Conservation (phyloP, 2,888 invertebrate species). For the Drosophila recens region DNA sequence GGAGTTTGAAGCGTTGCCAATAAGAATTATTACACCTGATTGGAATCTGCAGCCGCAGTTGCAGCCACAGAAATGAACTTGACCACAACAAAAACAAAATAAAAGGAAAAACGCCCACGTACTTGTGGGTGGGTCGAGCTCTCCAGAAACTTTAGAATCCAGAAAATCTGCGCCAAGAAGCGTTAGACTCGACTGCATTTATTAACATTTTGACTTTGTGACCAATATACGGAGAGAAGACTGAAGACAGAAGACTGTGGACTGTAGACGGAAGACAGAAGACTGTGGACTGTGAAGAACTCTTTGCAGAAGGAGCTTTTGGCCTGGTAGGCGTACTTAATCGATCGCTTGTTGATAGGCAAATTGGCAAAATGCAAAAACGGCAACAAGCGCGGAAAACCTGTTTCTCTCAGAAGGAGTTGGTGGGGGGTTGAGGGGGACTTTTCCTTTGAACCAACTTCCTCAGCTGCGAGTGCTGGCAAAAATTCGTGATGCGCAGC, state of each 20-base stretch:
- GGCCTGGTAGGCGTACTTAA: slow-evolving; percentile 75
- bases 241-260: slow-evolving; percentile 5
- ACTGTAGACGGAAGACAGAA: slow-evolving; percentile 15
- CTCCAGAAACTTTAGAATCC: slow-evolving; percentile 27
- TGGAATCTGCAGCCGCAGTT: slow-evolving; percentile 82
- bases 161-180: slow-evolving; percentile 32
- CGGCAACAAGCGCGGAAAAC: slow-evolving; percentile 59
- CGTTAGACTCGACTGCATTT: slow-evolving; percentile 67
- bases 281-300: slow-evolving; percentile 18
- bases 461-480: slow-evolving; percentile 43
- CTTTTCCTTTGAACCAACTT: slow-evolving; percentile 52
- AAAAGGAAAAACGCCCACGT: slow-evolving; percentile 61
- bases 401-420: slow-evolving; percentile 63
- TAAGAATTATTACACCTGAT: slow-evolving; percentile 86
- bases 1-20: slow-evolving; percentile 80
- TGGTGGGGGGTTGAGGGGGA: background rate
- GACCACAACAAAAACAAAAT: slow-evolving; percentile 68
- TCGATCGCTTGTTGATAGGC: slow-evolving; percentile 83
- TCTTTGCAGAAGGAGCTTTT: slow-evolving; percentile 24
- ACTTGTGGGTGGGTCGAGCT: slow-evolving; percentile 74
- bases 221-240: slow-evolving; percentile 65
- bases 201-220: slow-evolving; percentile 82
- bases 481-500: slow-evolving; percentile 80
- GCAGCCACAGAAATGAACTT: slow-evolving; percentile 79
- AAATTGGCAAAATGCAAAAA: slow-evolving; percentile 80